phyloP scores from a whole-genome alignment of 2,888 invertebrate genomes.

The Tipula vernalis region DNA sequence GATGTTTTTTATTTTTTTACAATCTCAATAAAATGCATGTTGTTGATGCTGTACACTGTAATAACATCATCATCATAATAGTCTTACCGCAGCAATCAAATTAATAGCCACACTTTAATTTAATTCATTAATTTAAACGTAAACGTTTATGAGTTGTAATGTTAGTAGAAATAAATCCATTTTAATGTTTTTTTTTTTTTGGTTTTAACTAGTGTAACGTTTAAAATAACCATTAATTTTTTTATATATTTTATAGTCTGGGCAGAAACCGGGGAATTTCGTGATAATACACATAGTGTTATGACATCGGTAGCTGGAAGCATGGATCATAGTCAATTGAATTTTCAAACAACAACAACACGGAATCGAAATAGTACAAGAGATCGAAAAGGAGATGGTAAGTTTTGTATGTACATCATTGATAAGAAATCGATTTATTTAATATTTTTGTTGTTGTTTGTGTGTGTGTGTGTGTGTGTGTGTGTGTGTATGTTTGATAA shows the following conservation, averaged over 20 bases:
- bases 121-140: neutral
- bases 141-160: neutral
- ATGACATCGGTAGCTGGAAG: conserved; percentile 49
- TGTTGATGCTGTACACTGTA: neutral
- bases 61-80: neutral
- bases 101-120: neutral
- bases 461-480: no score
- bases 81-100: neutral
- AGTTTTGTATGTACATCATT: conserved; percentile 26
- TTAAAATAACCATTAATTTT: neutral
- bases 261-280: conserved; percentile 81
- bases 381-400: conserved; percentile 44
- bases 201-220: conserved; percentile 16
- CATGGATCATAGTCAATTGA: conserved; percentile 54
- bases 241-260: conserved; percentile 48
- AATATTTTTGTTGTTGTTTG: neutral
- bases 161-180: neutral
- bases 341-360: conserved; percentile 51
- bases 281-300: conserved; percentile 64
- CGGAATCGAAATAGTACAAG: conserved; percentile 53
- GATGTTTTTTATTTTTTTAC: neutral
- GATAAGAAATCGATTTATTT: neutral
- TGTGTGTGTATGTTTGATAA: neutral
- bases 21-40: neutral
- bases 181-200: conserved; percentile 16